phyloP scores from a whole-genome alignment of 2,113 vertebrate species.

The Chaetops frenatus region DNA sequence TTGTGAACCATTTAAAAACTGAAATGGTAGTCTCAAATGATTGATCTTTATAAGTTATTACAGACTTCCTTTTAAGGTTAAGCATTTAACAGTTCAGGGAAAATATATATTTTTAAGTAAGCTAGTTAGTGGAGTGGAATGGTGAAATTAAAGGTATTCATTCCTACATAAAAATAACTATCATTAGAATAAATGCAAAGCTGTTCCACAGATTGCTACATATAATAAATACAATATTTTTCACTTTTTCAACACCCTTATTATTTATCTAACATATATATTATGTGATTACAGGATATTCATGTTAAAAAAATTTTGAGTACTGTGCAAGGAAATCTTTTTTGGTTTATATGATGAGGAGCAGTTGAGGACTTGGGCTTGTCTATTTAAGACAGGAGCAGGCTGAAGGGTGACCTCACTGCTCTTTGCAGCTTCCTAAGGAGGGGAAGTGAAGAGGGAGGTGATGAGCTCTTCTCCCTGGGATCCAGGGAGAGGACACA shows the following conservation, averaged over 20 bases:
- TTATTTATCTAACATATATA: background rate
- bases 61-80: background rate
- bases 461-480: background rate
- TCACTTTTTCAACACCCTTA: background rate
- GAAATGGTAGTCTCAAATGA: background rate
- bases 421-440: background rate
- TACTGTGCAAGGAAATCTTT: background rate
- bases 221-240: background rate
- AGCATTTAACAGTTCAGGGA: background rate
- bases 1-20: background rate
- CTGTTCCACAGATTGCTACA: background rate
- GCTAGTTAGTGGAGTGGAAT: background rate
- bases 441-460: background rate
- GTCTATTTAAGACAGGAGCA: background rate
- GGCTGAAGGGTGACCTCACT: background rate
- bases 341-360: background rate
- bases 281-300: background rate
- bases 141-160: background rate
- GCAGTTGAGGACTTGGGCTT: background rate
- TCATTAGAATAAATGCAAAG: background rate
- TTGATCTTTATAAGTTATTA: background rate
- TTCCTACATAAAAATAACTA: background rate
- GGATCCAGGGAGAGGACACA: fast-evolving
- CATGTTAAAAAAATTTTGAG: background rate
- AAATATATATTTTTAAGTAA: background rate